Evolutionary conservation across 2,888 invertebrate genomes (phyloP).

Genomic region (Tachina grossa): DNA sequence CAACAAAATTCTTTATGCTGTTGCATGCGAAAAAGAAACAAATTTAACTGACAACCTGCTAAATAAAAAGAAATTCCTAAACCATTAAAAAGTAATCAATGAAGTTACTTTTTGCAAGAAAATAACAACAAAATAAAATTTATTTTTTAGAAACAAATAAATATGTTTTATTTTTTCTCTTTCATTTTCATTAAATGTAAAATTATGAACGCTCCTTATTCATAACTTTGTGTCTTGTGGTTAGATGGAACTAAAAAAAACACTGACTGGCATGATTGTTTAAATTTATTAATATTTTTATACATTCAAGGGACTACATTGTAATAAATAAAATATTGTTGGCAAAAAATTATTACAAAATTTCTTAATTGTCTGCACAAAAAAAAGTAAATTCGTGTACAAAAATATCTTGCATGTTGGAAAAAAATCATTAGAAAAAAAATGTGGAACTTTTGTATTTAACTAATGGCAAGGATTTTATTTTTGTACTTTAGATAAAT

Average conservation of each 20-base stretch:
- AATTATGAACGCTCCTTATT: constrained; percentile 67
- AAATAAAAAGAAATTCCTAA: constrained; percentile 51
- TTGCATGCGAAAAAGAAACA: constrained; percentile 46
- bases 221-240: constrained; percentile 53
- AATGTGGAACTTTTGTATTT: background rate
- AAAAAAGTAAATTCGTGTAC: constrained; percentile 53
- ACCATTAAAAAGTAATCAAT: constrained; percentile 32
- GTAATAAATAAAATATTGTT: constrained; percentile 44
- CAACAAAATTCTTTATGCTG: constrained; percentile 32
- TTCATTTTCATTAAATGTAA: constrained; percentile 1
- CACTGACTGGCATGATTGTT: constrained; percentile 41
- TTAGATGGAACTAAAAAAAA: constrained; percentile 18
- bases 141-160: constrained; percentile 33
- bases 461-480: constrained; percentile 42
- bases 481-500: constrained; percentile 18
- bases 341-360: constrained; percentile 40
- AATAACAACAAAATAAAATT: background rate
- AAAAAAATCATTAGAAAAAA: constrained; percentile 17
- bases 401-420: constrained; percentile 57
- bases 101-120: constrained; percentile 24
- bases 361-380: constrained; percentile 52
- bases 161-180: constrained; percentile 18
- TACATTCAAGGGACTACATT: constrained; percentile 36
- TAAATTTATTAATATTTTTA: constrained; percentile 52
- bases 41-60: constrained; percentile 51